Percentiles rank a stretch among this genome's conserved stretches.
These are phyloP conservation scores for Petroica traversi DNA, from an alignment of 2,113 vertebrate species.

Conservation along the genomic window DNA sequence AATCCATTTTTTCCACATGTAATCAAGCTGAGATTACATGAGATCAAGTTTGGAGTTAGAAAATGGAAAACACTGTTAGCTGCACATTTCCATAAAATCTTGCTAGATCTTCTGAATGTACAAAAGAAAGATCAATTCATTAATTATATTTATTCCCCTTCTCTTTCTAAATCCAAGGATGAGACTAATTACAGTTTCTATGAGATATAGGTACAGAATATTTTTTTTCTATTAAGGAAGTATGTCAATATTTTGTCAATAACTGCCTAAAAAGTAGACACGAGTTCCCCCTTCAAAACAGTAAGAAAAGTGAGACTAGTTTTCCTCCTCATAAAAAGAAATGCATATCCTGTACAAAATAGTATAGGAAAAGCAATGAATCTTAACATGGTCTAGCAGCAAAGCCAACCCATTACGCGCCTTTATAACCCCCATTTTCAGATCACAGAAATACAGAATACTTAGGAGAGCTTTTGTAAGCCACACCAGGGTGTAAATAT, in stretches of 20 bases:
- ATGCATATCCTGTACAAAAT: neutral
- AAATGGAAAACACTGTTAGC: neutral
- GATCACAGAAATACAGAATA: neutral
- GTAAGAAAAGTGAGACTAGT: neutral
- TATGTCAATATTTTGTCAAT: neutral
- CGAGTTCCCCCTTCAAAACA: neutral
- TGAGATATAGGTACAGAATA: neutral
- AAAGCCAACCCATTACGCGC: neutral
- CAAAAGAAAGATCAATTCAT: neutral
- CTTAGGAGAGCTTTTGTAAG: neutral
- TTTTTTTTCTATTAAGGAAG: neutral
- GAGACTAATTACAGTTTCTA: neutral
- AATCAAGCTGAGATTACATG: neutral
- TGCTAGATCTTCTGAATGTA: neutral
- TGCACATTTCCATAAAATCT: neutral
- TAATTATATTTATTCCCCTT: neutral
- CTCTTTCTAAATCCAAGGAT: neutral
- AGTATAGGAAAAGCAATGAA: neutral
- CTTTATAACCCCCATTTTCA: neutral
- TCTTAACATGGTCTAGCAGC: neutral
- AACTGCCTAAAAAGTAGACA: neutral
- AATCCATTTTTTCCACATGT: neutral
- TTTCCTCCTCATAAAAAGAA: neutral
- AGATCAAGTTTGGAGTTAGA: neutral
- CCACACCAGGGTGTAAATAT: neutral